Evolutionary conservation across 2,113 vertebrate genomes (phyloP).

Genomic region (Paratilapia polleni): DNA sequence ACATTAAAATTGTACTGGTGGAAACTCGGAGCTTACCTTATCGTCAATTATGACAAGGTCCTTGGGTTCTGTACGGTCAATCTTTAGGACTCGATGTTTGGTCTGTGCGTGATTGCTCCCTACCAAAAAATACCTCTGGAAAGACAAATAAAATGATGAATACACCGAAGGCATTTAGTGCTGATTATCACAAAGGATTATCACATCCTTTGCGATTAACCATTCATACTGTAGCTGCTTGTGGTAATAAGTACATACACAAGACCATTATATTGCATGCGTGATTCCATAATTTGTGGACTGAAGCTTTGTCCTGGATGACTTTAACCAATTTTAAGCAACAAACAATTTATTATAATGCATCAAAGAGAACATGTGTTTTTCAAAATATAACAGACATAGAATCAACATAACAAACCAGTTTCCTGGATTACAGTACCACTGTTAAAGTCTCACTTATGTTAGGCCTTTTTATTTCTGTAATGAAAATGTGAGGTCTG

Average conservation of each 20-base stretch:
- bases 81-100: conserved; percentile 94
- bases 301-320: not conserved
- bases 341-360: not conserved
- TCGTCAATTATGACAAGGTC: conserved; percentile 96
- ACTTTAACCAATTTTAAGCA: not conserved
- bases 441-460: not conserved
- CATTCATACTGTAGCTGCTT: not conserved
- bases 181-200: not conserved
- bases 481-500: not conserved
- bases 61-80: conserved; percentile 95
- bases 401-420: not conserved
- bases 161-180: not conserved
- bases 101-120: conserved; percentile 96
- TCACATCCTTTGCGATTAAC: not conserved
- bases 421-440: not conserved
- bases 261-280: not conserved
- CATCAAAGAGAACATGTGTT: not conserved
- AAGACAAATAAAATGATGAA: conserved; percentile 29
- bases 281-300: not conserved
- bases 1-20: conserved; percentile 18
- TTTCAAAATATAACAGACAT: not conserved
- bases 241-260: not conserved
- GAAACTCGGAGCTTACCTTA: conserved; percentile 82
- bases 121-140: conserved; percentile 93
- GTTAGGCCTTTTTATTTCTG: not conserved